A percentile compares a stretch with the other conserved stretches of the same genome.
These are phyloP conservation scores for Caenorhabditis virilis DNA, from an alignment of 2,888 invertebrate genomes.

Conservation along the genomic window DNA sequence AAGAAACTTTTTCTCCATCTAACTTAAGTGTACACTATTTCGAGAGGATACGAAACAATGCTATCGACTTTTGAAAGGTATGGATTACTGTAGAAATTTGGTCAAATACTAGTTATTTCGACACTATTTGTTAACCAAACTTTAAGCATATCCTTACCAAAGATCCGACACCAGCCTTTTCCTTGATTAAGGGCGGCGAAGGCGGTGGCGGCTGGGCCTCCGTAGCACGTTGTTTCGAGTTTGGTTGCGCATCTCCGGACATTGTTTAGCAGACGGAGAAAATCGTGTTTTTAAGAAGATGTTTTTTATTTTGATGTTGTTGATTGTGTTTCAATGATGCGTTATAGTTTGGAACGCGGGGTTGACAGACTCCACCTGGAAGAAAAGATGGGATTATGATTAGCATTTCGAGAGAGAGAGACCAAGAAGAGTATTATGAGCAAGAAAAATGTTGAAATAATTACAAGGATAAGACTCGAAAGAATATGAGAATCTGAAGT, in stretches of 20 bases:
- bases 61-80: too few relatives aligned
- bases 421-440: neutral
- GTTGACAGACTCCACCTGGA: constrained; percentile 55
- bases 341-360: constrained; percentile 43
- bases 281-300: neutral
- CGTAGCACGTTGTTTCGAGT: constrained; percentile 52
- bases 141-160: constrained; percentile 26
- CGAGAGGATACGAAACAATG: too few relatives aligned
- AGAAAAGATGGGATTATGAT: neutral
- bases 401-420: neutral
- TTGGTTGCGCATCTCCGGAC: constrained; percentile 52
- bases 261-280: constrained; percentile 13
- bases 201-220: constrained; percentile 15
- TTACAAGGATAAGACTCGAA: too few relatives aligned
- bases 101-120: too few relatives aligned
- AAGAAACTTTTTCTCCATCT: too few relatives aligned
- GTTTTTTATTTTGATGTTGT: constrained; percentile 4
- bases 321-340: constrained; percentile 8
- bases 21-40: too few relatives aligned
- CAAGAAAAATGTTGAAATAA: too few relatives aligned
- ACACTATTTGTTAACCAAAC: neutral
- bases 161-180: constrained; percentile 38
- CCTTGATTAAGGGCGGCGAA: constrained; percentile 33
- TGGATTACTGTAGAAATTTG: too few relatives aligned
- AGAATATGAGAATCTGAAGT: too few relatives aligned